Conservation (phyloP, 2,113 vertebrate genomes). For the Erinaceus europaeus region DNA sequence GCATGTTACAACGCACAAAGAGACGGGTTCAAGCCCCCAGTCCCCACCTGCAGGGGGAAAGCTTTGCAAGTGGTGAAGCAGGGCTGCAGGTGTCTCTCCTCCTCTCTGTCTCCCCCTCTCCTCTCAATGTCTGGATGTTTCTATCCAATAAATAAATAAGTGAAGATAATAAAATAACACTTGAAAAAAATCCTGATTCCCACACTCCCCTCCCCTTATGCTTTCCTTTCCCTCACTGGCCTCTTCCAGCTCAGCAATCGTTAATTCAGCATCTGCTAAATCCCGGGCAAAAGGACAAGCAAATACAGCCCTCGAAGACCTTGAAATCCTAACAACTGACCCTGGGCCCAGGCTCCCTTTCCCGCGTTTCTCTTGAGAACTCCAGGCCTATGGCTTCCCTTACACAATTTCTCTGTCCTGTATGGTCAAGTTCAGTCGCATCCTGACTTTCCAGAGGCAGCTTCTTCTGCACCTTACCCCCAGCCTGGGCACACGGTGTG, state of each 20-base stretch:
- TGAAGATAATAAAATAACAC: too few species aligned
- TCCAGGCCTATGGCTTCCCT: background rate
- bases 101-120: too few species aligned
- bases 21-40: too few species aligned
- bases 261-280: background rate
- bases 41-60: too few species aligned
- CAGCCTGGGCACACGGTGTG: background rate
- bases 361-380: background rate
- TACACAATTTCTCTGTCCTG: background rate
- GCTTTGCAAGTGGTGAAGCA: too few species aligned
- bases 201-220: background rate
- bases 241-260: conserved; percentile 15
- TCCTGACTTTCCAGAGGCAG: conserved; percentile 6
- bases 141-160: too few species aligned
- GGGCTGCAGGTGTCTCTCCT: too few species aligned
- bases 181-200: too few species aligned
- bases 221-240: background rate
- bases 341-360: background rate
- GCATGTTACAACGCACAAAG: too few species aligned
- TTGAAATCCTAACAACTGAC: conserved; percentile 21
- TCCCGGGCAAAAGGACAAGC: background rate
- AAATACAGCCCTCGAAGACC: background rate
- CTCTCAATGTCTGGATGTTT: too few species aligned
- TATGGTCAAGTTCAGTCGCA: background rate
- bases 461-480: background rate